Conservation (phyloP, 2,797 vertebrate species). For the Squalus acanthias region DNA sequence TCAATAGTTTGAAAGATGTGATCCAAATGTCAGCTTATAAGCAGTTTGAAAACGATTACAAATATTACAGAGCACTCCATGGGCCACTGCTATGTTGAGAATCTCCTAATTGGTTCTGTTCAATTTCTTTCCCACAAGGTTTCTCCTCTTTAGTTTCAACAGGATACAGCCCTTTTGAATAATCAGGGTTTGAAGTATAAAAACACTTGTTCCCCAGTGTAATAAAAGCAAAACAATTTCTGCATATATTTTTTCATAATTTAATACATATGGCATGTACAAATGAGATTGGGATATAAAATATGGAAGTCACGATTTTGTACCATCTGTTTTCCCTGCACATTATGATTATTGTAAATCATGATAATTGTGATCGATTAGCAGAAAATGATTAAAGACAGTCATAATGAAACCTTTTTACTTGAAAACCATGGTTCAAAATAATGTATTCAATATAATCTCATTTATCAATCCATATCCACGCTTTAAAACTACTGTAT, state of each 20-base stretch:
- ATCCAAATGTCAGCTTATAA: neutral
- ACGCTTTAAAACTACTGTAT: neutral
- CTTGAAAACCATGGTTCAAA: neutral
- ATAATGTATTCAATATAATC: slow-evolving; percentile 2
- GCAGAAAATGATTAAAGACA: neutral
- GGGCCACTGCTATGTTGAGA: neutral
- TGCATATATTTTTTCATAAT: neutral
- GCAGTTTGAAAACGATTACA: neutral
- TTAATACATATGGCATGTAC: slow-evolving; percentile 1
- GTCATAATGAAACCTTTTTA: neutral
- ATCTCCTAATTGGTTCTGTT: neutral
- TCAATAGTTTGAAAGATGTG: neutral
- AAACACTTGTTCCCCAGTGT: neutral
- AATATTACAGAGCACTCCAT: neutral
- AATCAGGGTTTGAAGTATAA: neutral
- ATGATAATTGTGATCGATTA: slow-evolving; percentile 7
- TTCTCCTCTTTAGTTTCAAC: neutral
- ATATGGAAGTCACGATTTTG: neutral
- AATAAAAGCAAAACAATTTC: neutral
- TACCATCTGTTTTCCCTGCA: slow-evolving; percentile 1
- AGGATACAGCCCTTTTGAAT: neutral
- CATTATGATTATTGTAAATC: slow-evolving; percentile 28
- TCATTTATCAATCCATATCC: neutral
- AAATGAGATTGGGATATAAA: slow-evolving; percentile 7
- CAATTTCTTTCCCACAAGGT: neutral